Conservation (phyloP, 1,140 invertebrate genomes). For the Drosophila pallidifrons region DNA sequence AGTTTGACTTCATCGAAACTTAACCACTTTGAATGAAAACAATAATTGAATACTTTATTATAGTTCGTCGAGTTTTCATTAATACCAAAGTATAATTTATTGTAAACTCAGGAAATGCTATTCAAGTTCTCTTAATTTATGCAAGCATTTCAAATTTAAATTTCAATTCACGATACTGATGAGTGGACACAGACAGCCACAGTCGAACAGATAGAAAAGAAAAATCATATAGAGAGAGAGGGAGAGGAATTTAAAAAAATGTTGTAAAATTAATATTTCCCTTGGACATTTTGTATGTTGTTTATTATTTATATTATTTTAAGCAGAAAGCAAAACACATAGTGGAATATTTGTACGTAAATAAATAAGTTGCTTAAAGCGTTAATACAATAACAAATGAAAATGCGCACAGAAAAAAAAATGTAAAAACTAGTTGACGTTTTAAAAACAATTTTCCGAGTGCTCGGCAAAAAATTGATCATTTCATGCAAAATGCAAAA, state of each 20-base stretch:
- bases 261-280: conserved; percentile 41
- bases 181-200: neutral
- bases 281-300: conserved; percentile 38
- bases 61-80: neutral
- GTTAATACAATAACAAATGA: conserved; percentile 44
- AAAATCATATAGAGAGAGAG: neutral
- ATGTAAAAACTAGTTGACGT: conserved; percentile 59
- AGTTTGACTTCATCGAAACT: no score
- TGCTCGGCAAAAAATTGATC: conserved; percentile 46
- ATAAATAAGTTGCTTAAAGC: conserved; percentile 64
- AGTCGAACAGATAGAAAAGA: no score
- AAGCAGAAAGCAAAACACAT: conserved; percentile 72
- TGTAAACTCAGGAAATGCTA: neutral
- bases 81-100: neutral
- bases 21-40: neutral
- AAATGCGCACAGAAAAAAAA: conserved; percentile 17
- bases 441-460: conserved; percentile 75
- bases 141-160: neutral
- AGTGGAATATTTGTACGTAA: conserved; percentile 62
- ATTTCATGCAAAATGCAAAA: conserved; percentile 59
- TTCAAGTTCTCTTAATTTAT: conserved; percentile 1
- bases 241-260: conserved; percentile 2
- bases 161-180: conserved; percentile 1
- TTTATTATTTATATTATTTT: conserved; percentile 71
- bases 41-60: neutral